Evolutionary conservation across 2,113 vertebrate genomes (phyloP).

Genomic region (Xenopus laevis): DNA sequence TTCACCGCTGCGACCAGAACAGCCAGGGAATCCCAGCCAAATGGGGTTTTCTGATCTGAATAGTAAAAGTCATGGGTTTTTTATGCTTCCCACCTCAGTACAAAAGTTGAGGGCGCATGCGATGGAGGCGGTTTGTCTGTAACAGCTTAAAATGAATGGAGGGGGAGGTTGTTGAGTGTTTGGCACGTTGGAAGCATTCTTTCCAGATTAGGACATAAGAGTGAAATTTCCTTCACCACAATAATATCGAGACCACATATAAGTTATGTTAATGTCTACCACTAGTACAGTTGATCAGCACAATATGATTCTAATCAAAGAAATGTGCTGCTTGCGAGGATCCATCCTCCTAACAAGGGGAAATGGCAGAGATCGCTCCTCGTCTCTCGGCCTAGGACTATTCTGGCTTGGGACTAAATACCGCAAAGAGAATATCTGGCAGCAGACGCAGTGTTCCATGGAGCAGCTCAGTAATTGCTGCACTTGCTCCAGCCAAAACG

Average conservation of each 20-base stretch:
- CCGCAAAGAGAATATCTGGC: slow-evolving; percentile 6
- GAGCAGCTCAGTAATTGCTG: slow-evolving; percentile 12
- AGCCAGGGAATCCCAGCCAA: slow-evolving; percentile 22
- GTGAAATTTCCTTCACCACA: slow-evolving; percentile 32
- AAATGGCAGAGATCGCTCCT: not conserved
- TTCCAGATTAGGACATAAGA: slow-evolving; percentile 46
- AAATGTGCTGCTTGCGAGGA: slow-evolving; percentile 7
- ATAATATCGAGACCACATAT: slow-evolving; percentile 26
- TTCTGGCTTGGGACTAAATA: slow-evolving; percentile 11
- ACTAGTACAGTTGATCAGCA: slow-evolving; percentile 29
- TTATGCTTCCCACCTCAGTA: slow-evolving; percentile 17
- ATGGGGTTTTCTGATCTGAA: slow-evolving; percentile 9
- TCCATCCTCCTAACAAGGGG: no score
- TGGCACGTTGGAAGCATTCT: slow-evolving; percentile 43
- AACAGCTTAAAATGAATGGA: slow-evolving; percentile 40
- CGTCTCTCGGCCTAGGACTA: slow-evolving; percentile 26
- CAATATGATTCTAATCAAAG: slow-evolving; percentile 10
- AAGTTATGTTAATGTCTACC: slow-evolving; percentile 1
- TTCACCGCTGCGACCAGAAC: slow-evolving; percentile 27
- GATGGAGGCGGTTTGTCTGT: slow-evolving; percentile 20
- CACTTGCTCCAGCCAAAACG: slow-evolving; percentile 3
- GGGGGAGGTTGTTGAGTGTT: not conserved
- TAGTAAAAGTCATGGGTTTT: slow-evolving; percentile 23
- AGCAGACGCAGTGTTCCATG: slow-evolving; percentile 19
- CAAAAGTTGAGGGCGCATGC: slow-evolving; percentile 33